A percentile compares a stretch with the other conserved stretches of the same genome.
Conservation (phyloP, 2,797 vertebrate species). For the Crypturellus tataupa region DNA sequence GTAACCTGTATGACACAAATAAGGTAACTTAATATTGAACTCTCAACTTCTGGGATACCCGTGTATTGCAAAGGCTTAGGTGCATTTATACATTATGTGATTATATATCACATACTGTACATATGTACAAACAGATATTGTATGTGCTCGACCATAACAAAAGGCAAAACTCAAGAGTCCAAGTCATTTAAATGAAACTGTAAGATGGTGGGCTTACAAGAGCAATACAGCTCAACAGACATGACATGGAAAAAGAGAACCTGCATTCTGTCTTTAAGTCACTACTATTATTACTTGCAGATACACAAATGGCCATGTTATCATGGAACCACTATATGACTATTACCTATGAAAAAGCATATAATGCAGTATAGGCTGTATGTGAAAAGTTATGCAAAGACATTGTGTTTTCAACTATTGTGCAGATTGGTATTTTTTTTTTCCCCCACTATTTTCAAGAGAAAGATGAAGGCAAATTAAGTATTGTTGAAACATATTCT, state of each 20-base stretch:
- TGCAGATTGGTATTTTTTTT: background rate
- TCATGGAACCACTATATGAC: background rate
- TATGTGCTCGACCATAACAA: slow-evolving; percentile 48
- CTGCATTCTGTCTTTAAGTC: background rate
- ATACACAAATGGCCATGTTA: background rate
- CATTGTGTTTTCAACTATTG: background rate
- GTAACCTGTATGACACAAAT: slow-evolving; percentile 42
- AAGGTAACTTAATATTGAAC: background rate
- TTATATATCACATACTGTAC: background rate
- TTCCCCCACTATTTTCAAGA: background rate
- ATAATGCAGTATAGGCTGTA: slow-evolving; percentile 32
- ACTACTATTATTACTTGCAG: background rate
- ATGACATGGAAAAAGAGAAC: slow-evolving; percentile 6
- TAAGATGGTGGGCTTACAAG: slow-evolving; percentile 23
- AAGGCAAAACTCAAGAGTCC: slow-evolving; percentile 47
- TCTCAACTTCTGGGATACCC: background rate
- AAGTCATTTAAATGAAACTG: background rate
- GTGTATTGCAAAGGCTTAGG: slow-evolving; percentile 27
- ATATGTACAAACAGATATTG: background rate
- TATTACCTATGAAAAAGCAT: slow-evolving; percentile 3
- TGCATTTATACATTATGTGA: background rate
- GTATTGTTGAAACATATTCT: slow-evolving; percentile 17
- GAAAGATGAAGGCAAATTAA: slow-evolving; percentile 51
- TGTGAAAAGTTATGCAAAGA: slow-evolving; percentile 35
- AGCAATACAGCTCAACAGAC: background rate